Conservation (phyloP, 2,888 invertebrate genomes). For the Oeneis ivallda region DNA sequence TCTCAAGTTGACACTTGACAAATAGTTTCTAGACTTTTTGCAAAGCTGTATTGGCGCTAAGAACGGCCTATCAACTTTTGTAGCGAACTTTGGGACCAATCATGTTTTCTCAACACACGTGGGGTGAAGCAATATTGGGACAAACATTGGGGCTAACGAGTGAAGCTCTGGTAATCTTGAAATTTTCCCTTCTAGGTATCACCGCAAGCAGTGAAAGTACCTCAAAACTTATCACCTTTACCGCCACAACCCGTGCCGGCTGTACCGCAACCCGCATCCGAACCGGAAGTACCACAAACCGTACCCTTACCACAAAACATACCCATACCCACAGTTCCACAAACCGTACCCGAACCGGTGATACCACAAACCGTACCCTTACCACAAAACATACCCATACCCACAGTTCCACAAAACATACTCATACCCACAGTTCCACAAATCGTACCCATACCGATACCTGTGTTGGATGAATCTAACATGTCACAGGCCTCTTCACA, state of each 20-base stretch:
- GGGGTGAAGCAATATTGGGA: too few species aligned
- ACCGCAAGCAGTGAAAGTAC: background rate
- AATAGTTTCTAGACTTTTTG: too few species aligned
- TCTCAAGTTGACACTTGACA: too few species aligned
- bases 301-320: background rate
- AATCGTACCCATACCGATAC: background rate
- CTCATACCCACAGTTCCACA: background rate
- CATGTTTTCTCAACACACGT: too few species aligned
- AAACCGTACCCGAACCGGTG: background rate
- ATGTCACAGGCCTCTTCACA: conserved; percentile 63
- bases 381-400: background rate
- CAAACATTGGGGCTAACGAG: too few species aligned
- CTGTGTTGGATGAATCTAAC: conserved; percentile 50
- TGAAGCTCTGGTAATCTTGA: too few species aligned
- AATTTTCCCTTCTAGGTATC: background rate
- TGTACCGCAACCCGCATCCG: background rate
- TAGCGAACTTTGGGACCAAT: too few species aligned
- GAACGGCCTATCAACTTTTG: too few species aligned
- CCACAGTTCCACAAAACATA: background rate
- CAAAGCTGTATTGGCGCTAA: too few species aligned
- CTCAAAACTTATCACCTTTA: conserved; percentile 1
- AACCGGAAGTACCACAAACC: background rate
- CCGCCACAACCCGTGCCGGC: background rate
- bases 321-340: background rate
- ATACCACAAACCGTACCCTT: background rate